Conservation (phyloP, 2,888 invertebrate genomes). For the Synanthedon tipuliformis region DNA sequence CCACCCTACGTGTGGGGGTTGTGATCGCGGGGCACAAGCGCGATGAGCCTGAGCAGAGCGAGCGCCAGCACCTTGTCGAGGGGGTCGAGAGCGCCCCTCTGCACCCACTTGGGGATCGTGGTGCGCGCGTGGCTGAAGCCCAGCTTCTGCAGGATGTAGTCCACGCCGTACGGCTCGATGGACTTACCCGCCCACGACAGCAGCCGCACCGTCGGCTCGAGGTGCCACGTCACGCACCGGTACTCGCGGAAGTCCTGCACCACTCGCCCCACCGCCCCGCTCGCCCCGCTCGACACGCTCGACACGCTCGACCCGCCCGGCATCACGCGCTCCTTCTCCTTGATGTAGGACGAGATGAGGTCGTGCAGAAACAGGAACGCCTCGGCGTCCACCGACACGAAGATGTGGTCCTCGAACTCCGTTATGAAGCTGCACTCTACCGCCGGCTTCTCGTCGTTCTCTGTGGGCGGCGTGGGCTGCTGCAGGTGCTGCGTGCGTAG, state of each 20-base stretch:
- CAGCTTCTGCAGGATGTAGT: conserved; percentile 96
- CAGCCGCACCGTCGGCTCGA: conserved; percentile 91
- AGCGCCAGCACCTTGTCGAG: conserved; percentile 91
- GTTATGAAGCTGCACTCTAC: conserved; percentile 98
- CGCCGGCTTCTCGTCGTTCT: conserved; percentile 81
- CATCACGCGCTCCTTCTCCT: conserved; percentile 85
- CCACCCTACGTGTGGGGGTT: conserved; percentile 3
- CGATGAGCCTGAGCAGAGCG: conserved; percentile 78
- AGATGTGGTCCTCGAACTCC: conserved; percentile 98
- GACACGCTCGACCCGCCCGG: conserved; percentile 17
- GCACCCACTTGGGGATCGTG: conserved; percentile 99
- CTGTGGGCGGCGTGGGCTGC: conserved; percentile 76
- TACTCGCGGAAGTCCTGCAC: conserved; percentile 91
- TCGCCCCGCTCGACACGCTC: conserved; percentile 17
- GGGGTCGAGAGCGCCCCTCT: conserved; percentile 97
- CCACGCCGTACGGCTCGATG: conserved; percentile 98
- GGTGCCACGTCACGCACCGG: conserved; percentile 94
- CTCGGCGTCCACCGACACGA: conserved; percentile 97
- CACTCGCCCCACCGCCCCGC: conserved; percentile 30
- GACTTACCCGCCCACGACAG: conserved; percentile 94
- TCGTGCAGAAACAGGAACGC: conserved; percentile 98
- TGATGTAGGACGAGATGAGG: conserved; percentile 94
- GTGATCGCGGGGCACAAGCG: conserved; percentile 64
- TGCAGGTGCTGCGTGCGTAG: conserved; percentile 94
- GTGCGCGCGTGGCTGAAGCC: conserved; percentile 97